These are phyloP conservation scores for Sebastes trivittatus DNA, from an alignment of 2,797 vertebrate species.

Conservation along the genomic window DNA sequence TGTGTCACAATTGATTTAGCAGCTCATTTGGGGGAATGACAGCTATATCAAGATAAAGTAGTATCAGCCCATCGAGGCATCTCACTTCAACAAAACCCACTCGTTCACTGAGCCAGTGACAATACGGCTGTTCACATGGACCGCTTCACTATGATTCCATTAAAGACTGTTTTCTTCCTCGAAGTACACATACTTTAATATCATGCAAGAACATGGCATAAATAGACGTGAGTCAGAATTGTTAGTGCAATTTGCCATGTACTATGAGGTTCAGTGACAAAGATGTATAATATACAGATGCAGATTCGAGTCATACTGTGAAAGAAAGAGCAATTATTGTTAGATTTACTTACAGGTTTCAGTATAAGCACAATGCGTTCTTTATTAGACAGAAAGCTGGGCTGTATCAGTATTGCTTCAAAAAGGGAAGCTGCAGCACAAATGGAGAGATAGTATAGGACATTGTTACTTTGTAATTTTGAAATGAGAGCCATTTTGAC, in stretches of 20 bases:
- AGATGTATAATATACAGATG: background rate
- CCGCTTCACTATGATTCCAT: background rate
- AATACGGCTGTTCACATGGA: constrained; percentile 34
- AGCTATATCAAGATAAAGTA: constrained; percentile 81
- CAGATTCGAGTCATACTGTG: background rate
- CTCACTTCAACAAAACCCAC: constrained; percentile 64
- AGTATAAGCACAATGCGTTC: background rate
- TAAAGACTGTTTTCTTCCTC: background rate
- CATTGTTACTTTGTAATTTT: constrained; percentile 51
- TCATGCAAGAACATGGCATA: constrained; percentile 6
- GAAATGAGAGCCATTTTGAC: constrained; percentile 55
- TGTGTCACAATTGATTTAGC: constrained; percentile 83
- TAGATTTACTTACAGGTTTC: background rate
- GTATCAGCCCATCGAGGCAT: constrained; percentile 60
- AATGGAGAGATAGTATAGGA: constrained; percentile 6
- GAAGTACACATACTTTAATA: background rate
- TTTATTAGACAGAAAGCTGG: constrained; percentile 6
- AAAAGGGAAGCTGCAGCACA: constrained; percentile 5
- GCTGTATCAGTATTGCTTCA: constrained; percentile 10
- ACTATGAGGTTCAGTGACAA: background rate
- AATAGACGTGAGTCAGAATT: background rate
- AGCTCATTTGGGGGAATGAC: constrained; percentile 79
- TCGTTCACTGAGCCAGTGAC: constrained; percentile 65
- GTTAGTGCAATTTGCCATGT: background rate
- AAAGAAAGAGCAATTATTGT: background rate